Conservation (phyloP, 2,797 vertebrate genomes). For the Denticeps clupeoides region DNA sequence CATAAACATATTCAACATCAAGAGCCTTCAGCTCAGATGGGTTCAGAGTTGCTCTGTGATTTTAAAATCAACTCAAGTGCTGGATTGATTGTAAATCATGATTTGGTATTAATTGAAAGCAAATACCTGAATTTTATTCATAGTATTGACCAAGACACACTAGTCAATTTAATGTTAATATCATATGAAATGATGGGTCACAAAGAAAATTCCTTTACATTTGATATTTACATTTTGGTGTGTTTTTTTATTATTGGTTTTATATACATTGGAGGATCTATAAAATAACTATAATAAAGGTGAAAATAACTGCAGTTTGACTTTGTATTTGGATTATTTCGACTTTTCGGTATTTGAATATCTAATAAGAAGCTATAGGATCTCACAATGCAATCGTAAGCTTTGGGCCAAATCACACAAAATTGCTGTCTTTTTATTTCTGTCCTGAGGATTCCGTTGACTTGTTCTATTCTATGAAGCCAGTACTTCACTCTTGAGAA, state of each 20-base stretch:
- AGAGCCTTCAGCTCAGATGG: too few relatives aligned
- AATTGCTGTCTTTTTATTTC: too few relatives aligned
- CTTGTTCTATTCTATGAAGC: too few relatives aligned
- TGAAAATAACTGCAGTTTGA: conserved; percentile 20
- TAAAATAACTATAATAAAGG: conserved; percentile 47
- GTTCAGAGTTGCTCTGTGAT: neutral
- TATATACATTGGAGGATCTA: conserved; percentile 31
- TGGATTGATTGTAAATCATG: conserved; percentile 2
- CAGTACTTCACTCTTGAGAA: too few relatives aligned
- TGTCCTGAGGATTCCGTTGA: too few relatives aligned
- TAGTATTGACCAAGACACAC: neutral
- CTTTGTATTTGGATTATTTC: conserved; percentile 1
- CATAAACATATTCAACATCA: too few relatives aligned
- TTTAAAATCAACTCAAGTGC: neutral
- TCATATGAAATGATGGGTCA: conserved; percentile 1
- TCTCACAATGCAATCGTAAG: too few relatives aligned
- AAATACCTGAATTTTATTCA: conserved; percentile 6
- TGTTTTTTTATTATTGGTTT: conserved; percentile 17
- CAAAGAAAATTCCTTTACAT: neutral
- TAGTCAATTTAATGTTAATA: conserved; percentile 2
- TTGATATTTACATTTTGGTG: conserved; percentile 21
- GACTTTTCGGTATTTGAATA: neutral
- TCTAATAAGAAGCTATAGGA: too few relatives aligned
- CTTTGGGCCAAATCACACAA: too few relatives aligned
- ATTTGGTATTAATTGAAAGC: conserved; percentile 3